These are phyloP conservation scores for Chromobotia macracanthus DNA, from an alignment of 2,797 vertebrate genomes.

Conservation along the genomic window DNA sequence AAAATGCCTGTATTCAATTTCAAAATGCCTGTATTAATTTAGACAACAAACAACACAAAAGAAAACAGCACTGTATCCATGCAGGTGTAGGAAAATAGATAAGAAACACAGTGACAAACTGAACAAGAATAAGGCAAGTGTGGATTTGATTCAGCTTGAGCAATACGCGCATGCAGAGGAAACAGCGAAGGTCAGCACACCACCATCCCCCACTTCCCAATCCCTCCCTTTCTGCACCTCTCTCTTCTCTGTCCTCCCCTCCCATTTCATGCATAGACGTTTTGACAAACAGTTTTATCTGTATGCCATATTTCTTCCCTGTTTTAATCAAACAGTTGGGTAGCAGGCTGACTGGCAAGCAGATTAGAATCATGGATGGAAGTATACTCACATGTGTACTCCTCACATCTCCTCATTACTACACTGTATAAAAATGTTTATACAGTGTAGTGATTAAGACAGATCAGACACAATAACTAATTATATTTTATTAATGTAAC, in stretches of 20 bases:
- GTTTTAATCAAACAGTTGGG: constrained; percentile 81
- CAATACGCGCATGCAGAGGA: constrained; percentile 67
- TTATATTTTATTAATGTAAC: too few species aligned
- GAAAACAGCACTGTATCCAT: too few species aligned
- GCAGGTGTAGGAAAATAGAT: too few species aligned
- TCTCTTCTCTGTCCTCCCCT: constrained; percentile 60
- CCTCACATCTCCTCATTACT: neutral
- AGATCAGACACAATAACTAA: too few species aligned
- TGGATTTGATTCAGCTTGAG: constrained; percentile 71
- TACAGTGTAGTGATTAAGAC: neutral
- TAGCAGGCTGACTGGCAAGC: constrained; percentile 76
- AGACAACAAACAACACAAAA: too few species aligned
- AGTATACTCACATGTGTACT: constrained; percentile 66
- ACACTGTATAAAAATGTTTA: neutral
- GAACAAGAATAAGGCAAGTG: constrained; percentile 61
- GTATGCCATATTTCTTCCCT: constrained; percentile 82
- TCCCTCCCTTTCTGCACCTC: constrained; percentile 34
- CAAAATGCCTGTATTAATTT: too few species aligned
- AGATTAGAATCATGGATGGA: constrained; percentile 82
- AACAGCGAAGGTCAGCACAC: constrained; percentile 71
- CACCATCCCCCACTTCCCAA: constrained; percentile 20
- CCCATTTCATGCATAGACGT: constrained; percentile 63
- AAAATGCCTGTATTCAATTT: too few species aligned
- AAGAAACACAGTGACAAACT: too few species aligned
- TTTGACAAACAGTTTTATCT: constrained; percentile 83